Base-by-base conservation (phyloP, 2,888 invertebrate species). In the Ectemnius cavifrons region DNA sequence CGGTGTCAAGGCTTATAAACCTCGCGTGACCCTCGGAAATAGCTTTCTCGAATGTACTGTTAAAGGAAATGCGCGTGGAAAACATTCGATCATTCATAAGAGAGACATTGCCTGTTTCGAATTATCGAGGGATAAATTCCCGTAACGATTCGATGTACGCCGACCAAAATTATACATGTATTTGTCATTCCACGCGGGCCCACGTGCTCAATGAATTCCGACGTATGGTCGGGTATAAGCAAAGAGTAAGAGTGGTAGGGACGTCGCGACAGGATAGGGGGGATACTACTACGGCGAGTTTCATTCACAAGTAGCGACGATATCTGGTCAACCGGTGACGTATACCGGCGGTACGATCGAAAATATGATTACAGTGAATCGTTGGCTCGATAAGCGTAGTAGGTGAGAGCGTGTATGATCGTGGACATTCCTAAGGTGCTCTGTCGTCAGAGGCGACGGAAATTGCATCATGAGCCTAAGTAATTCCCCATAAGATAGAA, bases 271-370 rank as follows among this genome's bases (percentile, higher is more conserved):
- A 16, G 28, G 60, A 63, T 60, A 73, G 69, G 52, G 75, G 77
- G 65, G 49, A 37, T 71, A 71, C 59, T 73, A 71, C 71, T 56
- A 67, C 70, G 57, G 71, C 60, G 71, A 68, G 73, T 75, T 81
- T 77, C 81, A 81, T 81, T 81, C 79, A 81, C 75, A 77, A 81
- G 57, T 64, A 56, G 62, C 58, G 14, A 46, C 74, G 75, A 81
- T 77, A 82, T 82, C 75, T 75, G 80, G 76, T 74, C 78, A 69
- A 72, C 75, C 46, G 62, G 58, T 64, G 63, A 74, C 73, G 74
- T 61, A 60, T 11, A 52, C 49, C 59, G 37, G 16, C 59, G 56
- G 61, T 46, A 60, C 67, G 66, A 75, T 76, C 65, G 62, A 69
- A 77, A 81, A 67, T 73, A 66, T 52, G 68, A 64, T 37, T 45